These are phyloP conservation scores for Hycleus cichorii DNA, from an alignment of 1,140 invertebrate species.

Conservation along the genomic window DNA sequence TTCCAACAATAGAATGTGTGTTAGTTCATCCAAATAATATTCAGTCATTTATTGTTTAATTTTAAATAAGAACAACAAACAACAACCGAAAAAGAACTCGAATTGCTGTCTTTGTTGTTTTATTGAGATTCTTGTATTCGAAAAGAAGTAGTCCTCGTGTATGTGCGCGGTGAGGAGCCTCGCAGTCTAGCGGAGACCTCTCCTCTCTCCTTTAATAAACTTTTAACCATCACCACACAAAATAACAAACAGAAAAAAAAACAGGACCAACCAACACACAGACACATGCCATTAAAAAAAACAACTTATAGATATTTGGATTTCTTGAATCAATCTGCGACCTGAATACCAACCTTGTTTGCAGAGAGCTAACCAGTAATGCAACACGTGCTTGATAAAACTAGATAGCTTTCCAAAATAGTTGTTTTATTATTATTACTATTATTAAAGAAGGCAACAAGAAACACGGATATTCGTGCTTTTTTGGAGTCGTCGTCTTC, in stretches of 20 bases:
- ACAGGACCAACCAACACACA: background rate
- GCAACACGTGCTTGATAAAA: slow-evolving; percentile 5
- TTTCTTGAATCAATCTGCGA: slow-evolving; percentile 11
- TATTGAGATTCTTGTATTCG: background rate
- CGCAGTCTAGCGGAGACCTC: slow-evolving; percentile 7
- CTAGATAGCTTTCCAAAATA: slow-evolving; percentile 9
- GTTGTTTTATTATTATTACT: background rate
- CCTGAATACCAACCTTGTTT: slow-evolving; percentile 16
- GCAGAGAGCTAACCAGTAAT: background rate
- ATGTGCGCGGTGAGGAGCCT: slow-evolving; percentile 4
- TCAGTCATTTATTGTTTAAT: background rate
- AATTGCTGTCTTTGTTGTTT: background rate
- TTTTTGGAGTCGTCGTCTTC: too few relatives aligned
- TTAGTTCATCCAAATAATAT: background rate
- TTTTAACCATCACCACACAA: background rate
- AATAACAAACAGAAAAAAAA: too few relatives aligned
- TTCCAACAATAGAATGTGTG: background rate
- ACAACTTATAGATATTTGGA: too few relatives aligned
- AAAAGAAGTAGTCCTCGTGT: slow-evolving; percentile 5
- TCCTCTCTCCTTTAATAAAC: background rate
- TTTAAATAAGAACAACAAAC: background rate
- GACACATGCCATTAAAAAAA: background rate
- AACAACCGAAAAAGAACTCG: background rate
- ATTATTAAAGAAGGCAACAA: background rate
- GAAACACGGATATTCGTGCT: too few relatives aligned